These are phyloP conservation scores for Nothoprocta pentlandii DNA, from an alignment of 2,113 vertebrate species.

Conservation along the genomic window DNA sequence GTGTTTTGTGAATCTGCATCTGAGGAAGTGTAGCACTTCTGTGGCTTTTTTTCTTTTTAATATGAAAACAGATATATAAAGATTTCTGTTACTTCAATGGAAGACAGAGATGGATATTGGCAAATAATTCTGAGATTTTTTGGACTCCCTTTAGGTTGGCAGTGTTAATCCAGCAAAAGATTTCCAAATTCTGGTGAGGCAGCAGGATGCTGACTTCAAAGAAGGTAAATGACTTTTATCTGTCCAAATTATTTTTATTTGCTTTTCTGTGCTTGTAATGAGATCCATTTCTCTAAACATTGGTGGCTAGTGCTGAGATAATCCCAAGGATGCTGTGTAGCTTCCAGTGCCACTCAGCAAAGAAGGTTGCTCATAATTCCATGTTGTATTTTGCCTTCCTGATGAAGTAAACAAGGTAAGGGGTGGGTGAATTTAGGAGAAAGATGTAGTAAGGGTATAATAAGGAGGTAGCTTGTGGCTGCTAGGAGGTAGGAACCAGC, in stretches of 20 bases:
- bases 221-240: conserved; percentile 82
- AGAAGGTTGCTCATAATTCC: not conserved
- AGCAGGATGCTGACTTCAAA: conserved; percentile 86
- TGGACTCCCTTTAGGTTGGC: conserved; percentile 85
- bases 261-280: not conserved
- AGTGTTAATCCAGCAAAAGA: conserved; percentile 90
- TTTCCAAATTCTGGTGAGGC: conserved; percentile 84
- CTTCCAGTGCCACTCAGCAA: not conserved
- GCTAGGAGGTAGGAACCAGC: not conserved
- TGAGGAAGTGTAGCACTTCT: not conserved
- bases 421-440: not conserved
- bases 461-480: not conserved
- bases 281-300: not conserved
- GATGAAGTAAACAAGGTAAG: not conserved
- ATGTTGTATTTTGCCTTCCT: not conserved
- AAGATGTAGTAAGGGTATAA: not conserved
- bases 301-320: not conserved
- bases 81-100: not conserved
- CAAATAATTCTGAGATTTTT: not conserved
- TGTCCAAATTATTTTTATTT: not conserved
- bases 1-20: not conserved
- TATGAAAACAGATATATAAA: not conserved
- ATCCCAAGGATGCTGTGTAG: not conserved
- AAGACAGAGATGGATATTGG: not conserved
- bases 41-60: not conserved